phyloP scores from a whole-genome alignment of 2,113 vertebrate species.

The Leptobrachium ailaonicum region DNA sequence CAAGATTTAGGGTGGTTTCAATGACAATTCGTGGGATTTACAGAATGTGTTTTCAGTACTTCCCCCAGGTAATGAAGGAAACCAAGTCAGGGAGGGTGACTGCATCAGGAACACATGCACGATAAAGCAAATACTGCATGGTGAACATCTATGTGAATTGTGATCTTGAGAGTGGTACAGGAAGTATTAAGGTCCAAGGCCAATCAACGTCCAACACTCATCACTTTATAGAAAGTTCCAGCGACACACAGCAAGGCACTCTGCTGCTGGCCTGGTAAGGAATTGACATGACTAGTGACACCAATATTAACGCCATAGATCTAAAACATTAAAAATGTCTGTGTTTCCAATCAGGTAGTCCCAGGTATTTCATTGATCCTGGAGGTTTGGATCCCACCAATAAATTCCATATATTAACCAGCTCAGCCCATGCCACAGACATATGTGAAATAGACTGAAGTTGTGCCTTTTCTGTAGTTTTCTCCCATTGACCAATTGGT shows the following conservation, averaged over 20 bases:
- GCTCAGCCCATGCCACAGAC: background rate
- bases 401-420: background rate
- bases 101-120: background rate
- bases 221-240: background rate
- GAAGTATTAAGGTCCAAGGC: background rate
- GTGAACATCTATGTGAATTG: background rate
- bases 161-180: background rate
- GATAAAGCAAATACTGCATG: background rate
- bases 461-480: background rate
- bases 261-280: background rate
- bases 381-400: background rate
- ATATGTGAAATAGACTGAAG: background rate
- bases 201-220: background rate
- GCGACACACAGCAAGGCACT: constrained; percentile 19
- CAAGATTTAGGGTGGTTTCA: no score
- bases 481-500: background rate
- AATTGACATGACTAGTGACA: constrained; percentile 12
- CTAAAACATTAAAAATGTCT: background rate
- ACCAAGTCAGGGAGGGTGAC: background rate
- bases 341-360: background rate
- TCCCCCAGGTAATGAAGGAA: background rate
- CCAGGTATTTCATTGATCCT: background rate
- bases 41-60: background rate
- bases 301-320: constrained; percentile 1
- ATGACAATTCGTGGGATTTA: background rate